A percentile compares a stretch with the other conserved stretches of the same genome.
phyloP scores from a whole-genome alignment of 2,113 vertebrate genomes.

The Dinomys branickii region DNA sequence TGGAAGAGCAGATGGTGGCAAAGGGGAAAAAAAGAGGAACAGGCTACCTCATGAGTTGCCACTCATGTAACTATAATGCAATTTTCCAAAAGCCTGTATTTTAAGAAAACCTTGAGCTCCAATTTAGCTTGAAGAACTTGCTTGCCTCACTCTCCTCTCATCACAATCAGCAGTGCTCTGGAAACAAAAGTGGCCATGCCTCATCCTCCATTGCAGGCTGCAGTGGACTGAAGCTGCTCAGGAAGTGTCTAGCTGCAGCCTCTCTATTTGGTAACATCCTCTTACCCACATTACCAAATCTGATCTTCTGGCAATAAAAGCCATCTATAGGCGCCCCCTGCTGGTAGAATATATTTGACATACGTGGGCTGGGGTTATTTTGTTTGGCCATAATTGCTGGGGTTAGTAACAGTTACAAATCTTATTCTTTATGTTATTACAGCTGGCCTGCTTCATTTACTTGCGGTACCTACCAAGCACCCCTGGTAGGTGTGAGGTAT shows the following conservation, averaged over 20 bases:
- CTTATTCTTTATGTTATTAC: background rate
- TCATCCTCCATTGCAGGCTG: background rate
- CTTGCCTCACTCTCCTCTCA: background rate
- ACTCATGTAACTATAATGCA: background rate
- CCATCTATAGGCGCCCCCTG: conserved; percentile 49
- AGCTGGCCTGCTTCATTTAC: background rate
- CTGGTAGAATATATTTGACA: conserved; percentile 11
- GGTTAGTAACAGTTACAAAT: background rate
- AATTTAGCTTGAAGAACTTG: background rate
- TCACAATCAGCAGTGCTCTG: background rate
- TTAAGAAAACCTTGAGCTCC: background rate
- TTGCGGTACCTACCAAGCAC: background rate
- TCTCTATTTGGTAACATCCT: background rate
- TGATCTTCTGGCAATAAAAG: background rate
- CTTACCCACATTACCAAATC: background rate
- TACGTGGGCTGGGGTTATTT: background rate
- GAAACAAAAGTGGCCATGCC: background rate
- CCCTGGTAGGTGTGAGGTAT: background rate
- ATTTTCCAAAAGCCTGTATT: background rate
- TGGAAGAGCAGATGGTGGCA: background rate
- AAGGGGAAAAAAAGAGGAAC: background rate
- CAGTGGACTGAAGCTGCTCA: background rate
- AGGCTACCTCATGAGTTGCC: background rate
- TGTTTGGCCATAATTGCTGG: background rate
- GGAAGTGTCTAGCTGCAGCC: background rate